Evolutionary conservation across 2,797 vertebrate species (phyloP).

Genomic region (Hemitrygon akajei): DNA sequence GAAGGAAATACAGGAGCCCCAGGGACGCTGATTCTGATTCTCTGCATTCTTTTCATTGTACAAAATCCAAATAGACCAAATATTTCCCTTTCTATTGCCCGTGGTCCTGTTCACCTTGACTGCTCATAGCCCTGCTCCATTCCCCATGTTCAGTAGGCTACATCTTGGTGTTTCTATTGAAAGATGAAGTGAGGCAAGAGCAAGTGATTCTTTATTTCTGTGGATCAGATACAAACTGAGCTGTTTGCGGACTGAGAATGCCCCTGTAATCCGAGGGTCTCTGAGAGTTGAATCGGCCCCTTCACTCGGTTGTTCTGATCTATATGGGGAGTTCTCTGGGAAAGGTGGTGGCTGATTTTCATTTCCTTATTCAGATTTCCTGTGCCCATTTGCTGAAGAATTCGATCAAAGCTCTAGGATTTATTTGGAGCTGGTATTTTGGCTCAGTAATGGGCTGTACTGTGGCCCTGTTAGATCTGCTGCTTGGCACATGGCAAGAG

Average conservation of each 20-base stretch:
- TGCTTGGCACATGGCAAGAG: background rate
- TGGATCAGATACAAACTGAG: background rate
- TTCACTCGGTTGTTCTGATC: background rate
- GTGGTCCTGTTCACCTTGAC: background rate
- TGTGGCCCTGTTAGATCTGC: background rate
- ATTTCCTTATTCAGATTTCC: background rate
- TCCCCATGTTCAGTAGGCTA: background rate
- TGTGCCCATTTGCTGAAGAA: background rate
- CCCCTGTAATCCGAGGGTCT: background rate
- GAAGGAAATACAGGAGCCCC: no score
- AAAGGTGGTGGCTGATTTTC: background rate
- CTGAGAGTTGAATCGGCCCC: background rate
- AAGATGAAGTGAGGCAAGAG: background rate
- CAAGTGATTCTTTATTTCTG: background rate
- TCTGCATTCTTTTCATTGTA: no score
- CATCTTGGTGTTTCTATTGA: background rate
- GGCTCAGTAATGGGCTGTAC: no score
- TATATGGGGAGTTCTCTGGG: no score
- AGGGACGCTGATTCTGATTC: no score
- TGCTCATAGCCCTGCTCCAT: background rate
- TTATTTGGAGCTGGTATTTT: background rate
- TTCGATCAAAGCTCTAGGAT: background rate
- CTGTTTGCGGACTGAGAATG: background rate
- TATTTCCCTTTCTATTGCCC: background rate
- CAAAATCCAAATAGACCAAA: background rate